These are phyloP conservation scores for Lutjanus argentimaculatus DNA, from an alignment of 2,797 vertebrate genomes.

Conservation along the genomic window DNA sequence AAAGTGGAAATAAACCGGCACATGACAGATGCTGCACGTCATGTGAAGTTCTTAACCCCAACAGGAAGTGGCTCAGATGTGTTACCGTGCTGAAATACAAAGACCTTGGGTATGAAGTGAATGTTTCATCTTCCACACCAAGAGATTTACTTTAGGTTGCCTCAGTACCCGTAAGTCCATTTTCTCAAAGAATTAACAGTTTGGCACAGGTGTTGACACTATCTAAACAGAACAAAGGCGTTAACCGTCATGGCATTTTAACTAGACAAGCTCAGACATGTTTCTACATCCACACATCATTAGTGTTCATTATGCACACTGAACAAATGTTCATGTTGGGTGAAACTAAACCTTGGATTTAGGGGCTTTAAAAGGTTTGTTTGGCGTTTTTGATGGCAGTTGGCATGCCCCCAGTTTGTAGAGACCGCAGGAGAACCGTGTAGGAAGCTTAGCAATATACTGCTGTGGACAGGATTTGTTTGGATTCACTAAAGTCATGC, in stretches of 20 bases:
- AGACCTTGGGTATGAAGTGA: not conserved
- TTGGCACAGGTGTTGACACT: not conserved
- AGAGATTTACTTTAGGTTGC: not conserved
- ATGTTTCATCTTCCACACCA: not conserved
- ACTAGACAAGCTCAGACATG: not conserved
- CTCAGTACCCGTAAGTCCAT: not conserved
- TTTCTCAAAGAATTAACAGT: not conserved
- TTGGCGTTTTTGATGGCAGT: no score
- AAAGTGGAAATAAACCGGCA: not conserved
- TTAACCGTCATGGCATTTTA: no score
- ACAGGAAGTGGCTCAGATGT: constrained; percentile 37
- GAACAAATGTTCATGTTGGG: not conserved
- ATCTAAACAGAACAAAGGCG: not conserved
- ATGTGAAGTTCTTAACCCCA: constrained; percentile 24
- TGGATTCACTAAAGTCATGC: no score
- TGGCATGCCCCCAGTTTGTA: no score
- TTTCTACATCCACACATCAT: not conserved
- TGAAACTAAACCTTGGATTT: constrained; percentile 1
- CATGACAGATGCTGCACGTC: not conserved
- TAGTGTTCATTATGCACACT: not conserved
- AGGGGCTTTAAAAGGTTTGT: not conserved
- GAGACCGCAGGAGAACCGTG: no score
- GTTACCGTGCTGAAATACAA: not conserved
- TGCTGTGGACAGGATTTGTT: no score
- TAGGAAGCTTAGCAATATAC: no score